Percentiles rank a stretch among this genome's conserved stretches.
phyloP scores from a whole-genome alignment of 2,113 vertebrate genomes.

The Oreochromis aureus region DNA sequence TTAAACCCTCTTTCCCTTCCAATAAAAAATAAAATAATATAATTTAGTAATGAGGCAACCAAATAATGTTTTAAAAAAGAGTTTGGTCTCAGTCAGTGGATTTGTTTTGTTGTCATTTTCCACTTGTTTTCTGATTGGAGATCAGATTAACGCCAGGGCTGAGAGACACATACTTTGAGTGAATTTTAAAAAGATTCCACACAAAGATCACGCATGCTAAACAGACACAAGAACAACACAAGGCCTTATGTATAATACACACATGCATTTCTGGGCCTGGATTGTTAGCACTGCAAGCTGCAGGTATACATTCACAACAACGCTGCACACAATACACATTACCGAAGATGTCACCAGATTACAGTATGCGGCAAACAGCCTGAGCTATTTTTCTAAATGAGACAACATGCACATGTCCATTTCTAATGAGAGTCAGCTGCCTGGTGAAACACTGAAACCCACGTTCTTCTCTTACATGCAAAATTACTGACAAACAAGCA shows the following conservation, averaged over 20 bases:
- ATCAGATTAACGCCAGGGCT: background rate
- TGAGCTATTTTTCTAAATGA: background rate
- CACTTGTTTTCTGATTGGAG: background rate
- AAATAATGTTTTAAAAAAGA: background rate
- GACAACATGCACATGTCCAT: background rate
- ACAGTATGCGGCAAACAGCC: background rate
- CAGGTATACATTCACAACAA: background rate
- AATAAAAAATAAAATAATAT: background rate
- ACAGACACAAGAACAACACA: background rate
- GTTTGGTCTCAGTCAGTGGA: background rate
- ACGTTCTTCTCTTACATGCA: background rate
- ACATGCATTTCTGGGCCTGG: background rate
- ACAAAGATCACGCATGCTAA: background rate
- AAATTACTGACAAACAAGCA: background rate
- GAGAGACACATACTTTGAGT: background rate
- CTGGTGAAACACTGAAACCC: background rate
- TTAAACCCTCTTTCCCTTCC: background rate
- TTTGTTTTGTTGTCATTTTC: background rate
- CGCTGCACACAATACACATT: background rate
- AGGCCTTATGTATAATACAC: background rate
- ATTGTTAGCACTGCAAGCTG: background rate
- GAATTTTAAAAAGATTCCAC: background rate
- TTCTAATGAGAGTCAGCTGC: background rate
- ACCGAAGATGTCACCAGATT: background rate
- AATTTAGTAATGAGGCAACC: background rate